Evolutionary conservation across 2,113 vertebrate genomes (phyloP), one percentile per base, ranked within the genome.

Genomic region (Trogon melanurus): DNA sequence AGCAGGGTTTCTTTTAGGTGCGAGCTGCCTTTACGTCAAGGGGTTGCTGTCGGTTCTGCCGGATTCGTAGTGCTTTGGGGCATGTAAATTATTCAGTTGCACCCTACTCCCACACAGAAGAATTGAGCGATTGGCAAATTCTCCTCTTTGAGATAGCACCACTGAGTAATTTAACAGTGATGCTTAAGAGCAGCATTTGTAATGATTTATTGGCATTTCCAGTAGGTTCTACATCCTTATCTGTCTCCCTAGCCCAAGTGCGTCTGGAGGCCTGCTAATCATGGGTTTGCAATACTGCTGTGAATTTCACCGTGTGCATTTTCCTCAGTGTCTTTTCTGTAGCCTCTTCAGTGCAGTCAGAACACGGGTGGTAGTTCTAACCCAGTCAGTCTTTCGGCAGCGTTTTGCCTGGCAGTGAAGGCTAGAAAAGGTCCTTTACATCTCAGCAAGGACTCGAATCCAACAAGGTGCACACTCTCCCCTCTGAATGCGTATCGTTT

Each of bases 211-310:
- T 53, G 57, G 50, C 22, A 7, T 71, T 74, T 91, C 66, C 50
- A 61, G 27, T 51, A 73, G 27, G 30, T 83, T 76, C 34, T 76
- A 38, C 73, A 72, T 36, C 50, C 44, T 62, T 10, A 11, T 32
- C 23, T 44, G 5, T 36, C 6, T 30, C n/a, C 11, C 18, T 38
- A 22, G 22, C 36, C 34, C 56, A 14, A 27, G 69, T 70, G 93
- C 56, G 34, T 30, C 5, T 16, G 27, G 25, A n/a, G 48, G 26
- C 32, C 61, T 5, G 2, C 50, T 51, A 4, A 19, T 34, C 7
- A 2, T 5, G 0, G 0, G 13, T 30, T 11, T 78, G 13, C 36
- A 18, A 19, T 18, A 11, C 8, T 34, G 10, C 17, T 56, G 1
- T 32, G n/a, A 45, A 32, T 56, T 56, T 81, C 44, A 41, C 18